Evolutionary conservation across 2,888 invertebrate genomes (phyloP).

Genomic region (Drosophila pegasa): DNA sequence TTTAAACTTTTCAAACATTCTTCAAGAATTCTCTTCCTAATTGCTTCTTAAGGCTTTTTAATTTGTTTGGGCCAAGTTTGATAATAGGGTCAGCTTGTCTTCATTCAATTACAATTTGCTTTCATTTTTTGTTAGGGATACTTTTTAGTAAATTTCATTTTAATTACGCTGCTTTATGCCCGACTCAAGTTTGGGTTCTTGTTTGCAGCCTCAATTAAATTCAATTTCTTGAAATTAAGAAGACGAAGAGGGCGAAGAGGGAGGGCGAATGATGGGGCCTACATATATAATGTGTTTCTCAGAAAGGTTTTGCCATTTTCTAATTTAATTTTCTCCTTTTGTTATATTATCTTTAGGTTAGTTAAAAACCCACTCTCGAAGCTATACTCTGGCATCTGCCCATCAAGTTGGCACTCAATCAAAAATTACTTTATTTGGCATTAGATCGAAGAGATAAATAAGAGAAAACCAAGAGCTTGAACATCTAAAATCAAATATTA

Average conservation of each 20-base stretch:
- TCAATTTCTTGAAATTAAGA: not conserved
- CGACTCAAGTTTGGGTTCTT: conserved; percentile 1
- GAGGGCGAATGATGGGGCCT: not conserved
- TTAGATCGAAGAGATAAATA: conserved; percentile 19
- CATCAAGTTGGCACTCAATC: conserved; percentile 16
- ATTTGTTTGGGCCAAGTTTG: conserved; percentile 16
- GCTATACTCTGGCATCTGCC: conserved; percentile 3
- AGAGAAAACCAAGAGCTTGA: conserved; percentile 9
- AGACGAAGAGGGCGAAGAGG: no score
- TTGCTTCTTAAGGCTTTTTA: conserved; percentile 5
- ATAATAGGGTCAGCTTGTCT: conserved; percentile 3
- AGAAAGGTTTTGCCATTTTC: not conserved
- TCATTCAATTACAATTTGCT: conserved; percentile 19
- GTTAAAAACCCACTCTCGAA: conserved; percentile 1
- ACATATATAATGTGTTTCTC: not conserved
- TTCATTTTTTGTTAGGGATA: conserved; percentile 5
- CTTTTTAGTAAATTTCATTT: conserved; percentile 6
- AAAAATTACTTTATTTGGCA: conserved; percentile 15
- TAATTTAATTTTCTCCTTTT: not conserved
- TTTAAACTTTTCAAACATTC: not conserved
- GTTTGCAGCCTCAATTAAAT: conserved; percentile 3
- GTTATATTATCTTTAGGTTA: not conserved
- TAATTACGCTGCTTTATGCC: conserved; percentile 17
- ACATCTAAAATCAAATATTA: conserved; percentile 55
- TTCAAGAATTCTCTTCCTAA: not conserved